Percentiles rank a stretch among this genome's conserved stretches.
phyloP scores from a whole-genome alignment of 2,113 vertebrate genomes.

The Heterotilapia buettikoferi region DNA sequence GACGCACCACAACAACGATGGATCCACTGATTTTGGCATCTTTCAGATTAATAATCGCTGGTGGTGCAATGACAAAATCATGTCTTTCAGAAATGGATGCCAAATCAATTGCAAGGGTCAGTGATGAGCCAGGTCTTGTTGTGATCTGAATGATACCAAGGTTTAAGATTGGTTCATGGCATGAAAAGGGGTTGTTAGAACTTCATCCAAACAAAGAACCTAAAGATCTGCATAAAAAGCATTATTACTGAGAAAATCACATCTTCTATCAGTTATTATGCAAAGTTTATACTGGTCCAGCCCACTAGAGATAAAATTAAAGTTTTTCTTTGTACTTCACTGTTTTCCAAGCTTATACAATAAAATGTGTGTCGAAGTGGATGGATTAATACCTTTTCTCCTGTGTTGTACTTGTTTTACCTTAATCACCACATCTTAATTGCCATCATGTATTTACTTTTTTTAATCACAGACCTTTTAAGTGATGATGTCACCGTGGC shows the following conservation, averaged over 20 bases:
- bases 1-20: not conserved
- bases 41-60: conserved; percentile 56
- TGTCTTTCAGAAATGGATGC: not conserved
- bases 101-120: conserved; percentile 10
- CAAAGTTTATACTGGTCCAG: not conserved
- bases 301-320: not conserved
- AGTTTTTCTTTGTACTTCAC: not conserved
- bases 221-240: not conserved
- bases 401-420: not conserved
- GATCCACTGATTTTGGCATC: conserved; percentile 27
- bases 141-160: not conserved
- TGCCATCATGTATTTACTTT: not conserved
- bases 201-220: not conserved
- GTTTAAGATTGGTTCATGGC: not conserved
- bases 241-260: not conserved
- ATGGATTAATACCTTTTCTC: not conserved
- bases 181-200: not conserved
- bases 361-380: not conserved
- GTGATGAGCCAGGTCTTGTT: not conserved
- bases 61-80: conserved; percentile 1
- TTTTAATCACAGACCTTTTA: not conserved
- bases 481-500: not conserved
- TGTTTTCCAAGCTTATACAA: not conserved
- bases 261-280: not conserved
- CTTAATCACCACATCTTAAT: not conserved